Conservation (phyloP, 37 sponge, comb jelly and placozoan species). For the Ephydatia muelleri region DNA sequence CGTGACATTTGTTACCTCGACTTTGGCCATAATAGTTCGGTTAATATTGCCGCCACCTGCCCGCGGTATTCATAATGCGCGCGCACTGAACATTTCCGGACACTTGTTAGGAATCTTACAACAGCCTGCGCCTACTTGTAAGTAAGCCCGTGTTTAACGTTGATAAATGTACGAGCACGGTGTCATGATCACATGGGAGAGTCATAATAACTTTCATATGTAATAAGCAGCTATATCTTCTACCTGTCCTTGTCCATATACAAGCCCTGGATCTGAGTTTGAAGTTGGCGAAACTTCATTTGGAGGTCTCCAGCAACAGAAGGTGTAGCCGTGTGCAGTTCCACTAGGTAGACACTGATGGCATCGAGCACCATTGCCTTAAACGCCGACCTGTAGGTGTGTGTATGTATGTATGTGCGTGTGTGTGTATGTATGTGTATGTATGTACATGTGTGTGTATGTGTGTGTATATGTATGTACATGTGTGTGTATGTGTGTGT, state of each 20-base stretch:
- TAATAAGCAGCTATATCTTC: not conserved
- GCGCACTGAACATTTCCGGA: not conserved
- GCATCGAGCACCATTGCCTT: slow-evolving; percentile 17
- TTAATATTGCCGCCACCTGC: not conserved
- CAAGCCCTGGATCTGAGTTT: not conserved
- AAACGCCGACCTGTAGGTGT: slow-evolving; percentile 50
- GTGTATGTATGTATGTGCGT: not conserved
- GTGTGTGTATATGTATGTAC: not conserved
- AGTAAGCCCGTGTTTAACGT: not conserved
- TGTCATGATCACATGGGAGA: not conserved
- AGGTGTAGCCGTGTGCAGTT: slow-evolving; percentile 57
- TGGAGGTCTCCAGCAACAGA: not conserved
- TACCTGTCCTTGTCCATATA: not conserved
- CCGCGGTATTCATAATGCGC: not conserved
- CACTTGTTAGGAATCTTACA: not conserved
- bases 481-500: slow-evolving; percentile 1
- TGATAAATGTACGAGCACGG: too few species aligned
- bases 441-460: not conserved
- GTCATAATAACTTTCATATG: not conserved
- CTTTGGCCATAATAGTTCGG: slow-evolving; percentile 99
- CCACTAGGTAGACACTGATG: slow-evolving; percentile 70
- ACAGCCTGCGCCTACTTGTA: not conserved
- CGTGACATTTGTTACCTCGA: slow-evolving; percentile 89
- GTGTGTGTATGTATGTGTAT: not conserved
- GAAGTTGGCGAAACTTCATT: not conserved